These are phyloP conservation scores for Euzophera pinguis DNA, from an alignment of 2,888 invertebrate species.

Conservation along the genomic window DNA sequence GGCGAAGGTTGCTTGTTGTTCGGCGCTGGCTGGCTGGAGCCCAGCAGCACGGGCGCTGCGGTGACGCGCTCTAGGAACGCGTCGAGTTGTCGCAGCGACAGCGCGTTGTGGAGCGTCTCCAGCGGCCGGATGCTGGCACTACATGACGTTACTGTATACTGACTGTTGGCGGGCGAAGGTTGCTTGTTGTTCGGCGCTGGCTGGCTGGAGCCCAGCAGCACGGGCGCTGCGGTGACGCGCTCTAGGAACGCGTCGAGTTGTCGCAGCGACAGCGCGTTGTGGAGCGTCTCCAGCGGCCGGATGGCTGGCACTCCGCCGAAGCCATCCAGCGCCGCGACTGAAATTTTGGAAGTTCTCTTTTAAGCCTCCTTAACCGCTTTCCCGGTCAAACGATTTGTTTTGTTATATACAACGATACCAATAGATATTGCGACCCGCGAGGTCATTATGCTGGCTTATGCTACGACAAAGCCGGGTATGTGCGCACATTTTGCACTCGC, in stretches of 20 bases:
- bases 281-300: conserved; percentile 97
- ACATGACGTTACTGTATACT: conserved; percentile 21
- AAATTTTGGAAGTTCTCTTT: not conserved
- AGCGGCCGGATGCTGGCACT: conserved; percentile 87
- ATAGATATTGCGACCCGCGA: no score
- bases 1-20: conserved; percentile 69
- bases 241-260: conserved; percentile 95
- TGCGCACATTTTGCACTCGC: no score
- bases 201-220: conserved; percentile 83
- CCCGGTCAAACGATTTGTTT: no score
- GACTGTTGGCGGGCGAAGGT: conserved; percentile 66
- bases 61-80: conserved; percentile 93
- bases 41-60: conserved; percentile 83
- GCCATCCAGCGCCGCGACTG: conserved; percentile 85
- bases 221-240: conserved; percentile 88
- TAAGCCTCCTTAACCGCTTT: no score
- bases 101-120: conserved; percentile 98
- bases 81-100: conserved; percentile 95
- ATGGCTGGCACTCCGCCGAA: conserved; percentile 97
- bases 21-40: conserved; percentile 84
- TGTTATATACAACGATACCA: no score
- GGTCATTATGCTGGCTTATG: no score
- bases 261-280: conserved; percentile 95
- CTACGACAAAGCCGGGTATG: no score
- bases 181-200: conserved; percentile 81